phyloP scores from a whole-genome alignment of 2,113 vertebrate genomes.

The Ailurus styani region DNA sequence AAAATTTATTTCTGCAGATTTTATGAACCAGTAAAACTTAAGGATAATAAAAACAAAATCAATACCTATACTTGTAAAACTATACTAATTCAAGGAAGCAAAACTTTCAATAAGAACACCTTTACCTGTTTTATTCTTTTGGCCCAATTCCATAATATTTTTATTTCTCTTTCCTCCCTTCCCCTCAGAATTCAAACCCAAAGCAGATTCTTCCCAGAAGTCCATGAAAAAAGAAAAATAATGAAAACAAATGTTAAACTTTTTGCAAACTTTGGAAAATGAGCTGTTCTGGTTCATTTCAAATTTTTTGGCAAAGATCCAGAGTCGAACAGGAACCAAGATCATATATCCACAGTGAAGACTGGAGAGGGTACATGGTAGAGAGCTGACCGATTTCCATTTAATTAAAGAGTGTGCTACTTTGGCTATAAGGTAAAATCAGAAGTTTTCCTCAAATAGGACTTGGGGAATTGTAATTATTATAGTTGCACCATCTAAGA shows the following conservation, averaged over 20 bases:
- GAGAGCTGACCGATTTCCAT: background rate
- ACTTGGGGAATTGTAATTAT: background rate
- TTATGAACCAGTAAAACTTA: background rate
- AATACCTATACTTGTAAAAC: background rate
- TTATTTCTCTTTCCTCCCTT: background rate
- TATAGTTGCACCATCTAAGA: background rate
- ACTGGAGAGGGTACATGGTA: background rate
- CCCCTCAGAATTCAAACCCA: background rate
- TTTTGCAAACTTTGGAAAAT: slow-evolving; percentile 39
- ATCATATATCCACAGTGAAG: background rate
- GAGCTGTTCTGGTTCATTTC: slow-evolving; percentile 43
- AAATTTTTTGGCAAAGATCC: slow-evolving; percentile 17
- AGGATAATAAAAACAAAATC: background rate
- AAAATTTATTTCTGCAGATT: slow-evolving; percentile 11
- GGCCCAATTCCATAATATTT: background rate
- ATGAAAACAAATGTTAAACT: slow-evolving; percentile 47
- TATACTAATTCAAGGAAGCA: background rate
- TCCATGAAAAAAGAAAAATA: slow-evolving; percentile 1
- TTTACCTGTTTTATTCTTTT: background rate
- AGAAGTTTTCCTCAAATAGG: background rate
- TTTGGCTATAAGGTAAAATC: background rate
- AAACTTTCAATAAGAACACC: background rate
- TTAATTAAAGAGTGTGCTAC: background rate
- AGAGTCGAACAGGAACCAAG: slow-evolving; percentile 7
- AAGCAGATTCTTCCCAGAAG: slow-evolving; percentile 37